Base-by-base conservation (phyloP, 2,888 invertebrate species). In the Ectemnius cavifrons region DNA sequence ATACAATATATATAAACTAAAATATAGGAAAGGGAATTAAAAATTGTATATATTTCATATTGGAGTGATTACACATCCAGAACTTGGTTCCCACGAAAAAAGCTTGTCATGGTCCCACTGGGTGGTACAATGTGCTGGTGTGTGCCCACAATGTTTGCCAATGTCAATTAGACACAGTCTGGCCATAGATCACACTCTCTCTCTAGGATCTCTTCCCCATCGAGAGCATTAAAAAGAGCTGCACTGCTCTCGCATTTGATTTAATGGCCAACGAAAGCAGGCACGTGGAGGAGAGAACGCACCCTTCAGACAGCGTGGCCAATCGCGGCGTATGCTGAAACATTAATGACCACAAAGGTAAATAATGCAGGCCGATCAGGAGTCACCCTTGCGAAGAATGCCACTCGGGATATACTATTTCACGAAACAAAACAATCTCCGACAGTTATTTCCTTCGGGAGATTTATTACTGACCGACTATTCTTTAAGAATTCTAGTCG, bases 161-260 rank as follows among this genome's bases (percentile, higher is more conserved):
- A 62, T 66, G 71, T 67, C 71, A 71, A 71, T 66, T 67, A 66
- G 71, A 63, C 62, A 71, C 67, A 63, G 57, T 57, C 71, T 46
- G 63, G 18, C 20, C 62, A 37, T 71, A 67, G 66, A 65, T 71
- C 62, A 65, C 56, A 67, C 63, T 67, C 63, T 47, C 52, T 23
- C 49, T 23, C 49, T 28, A 37, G 49, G 47, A 27, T 57, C 46
- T 62, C 28, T 65, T 45, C 62, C 61, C 20, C 16, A 62, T 45
- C 67, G 67, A 71, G 63, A 67, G 66, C 71, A 71, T 71, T 71
- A 71, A 71, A 71, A 71, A 59, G 71, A 37, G 37, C 37, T 37
- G 37, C 37, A 37, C 37, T 37, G 37, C 2, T 4, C 37, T 11
- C 37, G 8, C 57, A 18, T 37, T 47, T 60, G 62, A 66, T 62